Conservation (phyloP, 2,113 vertebrate species). For the Atherinomorus stipes region DNA sequence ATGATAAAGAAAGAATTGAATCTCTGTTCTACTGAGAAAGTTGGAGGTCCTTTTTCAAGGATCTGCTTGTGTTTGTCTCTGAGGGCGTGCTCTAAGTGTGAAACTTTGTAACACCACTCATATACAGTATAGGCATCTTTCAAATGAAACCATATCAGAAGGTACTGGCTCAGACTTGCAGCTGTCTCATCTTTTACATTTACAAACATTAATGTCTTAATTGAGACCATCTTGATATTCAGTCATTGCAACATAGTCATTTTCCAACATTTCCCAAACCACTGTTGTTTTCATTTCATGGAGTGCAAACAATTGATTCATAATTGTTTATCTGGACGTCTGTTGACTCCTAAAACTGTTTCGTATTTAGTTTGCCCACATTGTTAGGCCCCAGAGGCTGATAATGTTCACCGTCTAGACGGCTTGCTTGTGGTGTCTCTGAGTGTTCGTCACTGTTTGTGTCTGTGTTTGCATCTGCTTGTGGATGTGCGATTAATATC, state of each 20-base stretch:
- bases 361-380: slow-evolving; percentile 38
- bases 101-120: slow-evolving; percentile 1
- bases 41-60: slow-evolving; percentile 23
- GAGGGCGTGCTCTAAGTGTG: slow-evolving; percentile 13
- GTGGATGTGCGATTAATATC: slow-evolving; percentile 35
- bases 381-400: slow-evolving; percentile 27
- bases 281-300: not conserved
- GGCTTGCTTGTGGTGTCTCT: slow-evolving; percentile 25
- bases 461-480: slow-evolving; percentile 7
- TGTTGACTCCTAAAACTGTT: slow-evolving; percentile 7
- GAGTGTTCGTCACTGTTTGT: slow-evolving; percentile 2
- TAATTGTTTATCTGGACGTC: slow-evolving; percentile 6
- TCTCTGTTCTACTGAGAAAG: slow-evolving; percentile 36
- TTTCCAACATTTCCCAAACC: not conserved
- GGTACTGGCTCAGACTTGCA: slow-evolving; percentile 19
- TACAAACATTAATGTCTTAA: slow-evolving; percentile 9
- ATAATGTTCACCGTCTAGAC: slow-evolving; percentile 54
- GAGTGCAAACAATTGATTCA: slow-evolving; percentile 4
- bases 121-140: slow-evolving; percentile 18
- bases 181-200: slow-evolving; percentile 4
- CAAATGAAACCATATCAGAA: slow-evolving; percentile 20
- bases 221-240: slow-evolving; percentile 23
- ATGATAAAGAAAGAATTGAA: slow-evolving; percentile 58
- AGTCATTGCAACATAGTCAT: not conserved
- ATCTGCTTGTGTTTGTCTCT: slow-evolving; percentile 25